phyloP scores from a whole-genome alignment of 2,797 vertebrate genomes.

The Trachurus trachurus region DNA sequence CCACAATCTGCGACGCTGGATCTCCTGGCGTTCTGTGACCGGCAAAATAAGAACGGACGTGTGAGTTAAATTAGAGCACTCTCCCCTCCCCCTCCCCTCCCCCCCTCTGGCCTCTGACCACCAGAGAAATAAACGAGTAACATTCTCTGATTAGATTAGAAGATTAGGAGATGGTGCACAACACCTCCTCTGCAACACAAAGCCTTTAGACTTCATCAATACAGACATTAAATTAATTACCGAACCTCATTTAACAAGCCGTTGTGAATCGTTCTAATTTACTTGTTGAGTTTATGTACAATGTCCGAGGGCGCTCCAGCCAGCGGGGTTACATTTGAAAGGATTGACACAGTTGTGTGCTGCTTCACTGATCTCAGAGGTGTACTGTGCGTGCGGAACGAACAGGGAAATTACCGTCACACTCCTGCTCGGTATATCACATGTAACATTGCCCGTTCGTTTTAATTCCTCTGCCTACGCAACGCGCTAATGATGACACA shows the following conservation, averaged over 20 bases:
- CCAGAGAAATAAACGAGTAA: conserved; percentile 42
- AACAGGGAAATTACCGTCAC: not conserved
- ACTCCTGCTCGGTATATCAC: conserved; percentile 2
- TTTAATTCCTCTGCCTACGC: conserved; percentile 21
- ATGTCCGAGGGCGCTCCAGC: conserved; percentile 10
- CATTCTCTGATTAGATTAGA: conserved; percentile 66
- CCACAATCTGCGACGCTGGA: conserved; percentile 7
- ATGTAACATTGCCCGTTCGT: not conserved
- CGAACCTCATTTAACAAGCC: conserved; percentile 55
- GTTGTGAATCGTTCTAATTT: conserved; percentile 49
- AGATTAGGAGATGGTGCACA: conserved; percentile 58
- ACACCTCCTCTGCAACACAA: conserved; percentile 39
- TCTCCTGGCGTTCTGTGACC: conserved; percentile 10
- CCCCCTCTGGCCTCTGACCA: conserved; percentile 10
- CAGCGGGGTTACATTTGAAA: not conserved
- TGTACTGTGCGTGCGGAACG: not conserved
- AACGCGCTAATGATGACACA: conserved; percentile 22
- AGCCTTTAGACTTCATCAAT: conserved; percentile 66
- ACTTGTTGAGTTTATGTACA: conserved; percentile 28
- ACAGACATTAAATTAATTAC: conserved; percentile 69
- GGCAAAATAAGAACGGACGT: conserved; percentile 42
- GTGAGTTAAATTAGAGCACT: conserved; percentile 40
- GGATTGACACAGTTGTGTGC: not conserved
- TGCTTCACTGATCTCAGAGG: conserved; percentile 1
- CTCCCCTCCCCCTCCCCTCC: conserved; percentile 5